phyloP scores from a whole-genome alignment of 2,113 vertebrate species.

The Canis aureus region DNA sequence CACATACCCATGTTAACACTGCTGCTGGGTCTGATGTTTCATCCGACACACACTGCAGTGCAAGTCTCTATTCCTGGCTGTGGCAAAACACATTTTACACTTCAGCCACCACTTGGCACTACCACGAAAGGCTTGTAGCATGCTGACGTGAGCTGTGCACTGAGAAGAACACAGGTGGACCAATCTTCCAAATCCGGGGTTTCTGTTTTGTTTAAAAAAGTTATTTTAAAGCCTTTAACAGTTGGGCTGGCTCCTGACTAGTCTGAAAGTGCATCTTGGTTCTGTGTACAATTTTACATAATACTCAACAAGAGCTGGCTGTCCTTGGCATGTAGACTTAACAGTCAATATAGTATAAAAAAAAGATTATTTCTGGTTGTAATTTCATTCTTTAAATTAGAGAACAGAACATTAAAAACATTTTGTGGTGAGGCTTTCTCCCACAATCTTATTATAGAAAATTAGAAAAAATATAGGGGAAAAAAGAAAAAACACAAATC shows the following conservation, averaged over 20 bases:
- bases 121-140: not conserved
- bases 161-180: not conserved
- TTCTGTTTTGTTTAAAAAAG: not conserved
- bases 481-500: not conserved
- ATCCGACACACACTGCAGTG: rapidly evolving
- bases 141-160: not conserved
- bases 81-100: not conserved
- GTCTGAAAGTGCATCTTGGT: not conserved
- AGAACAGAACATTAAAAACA: not conserved
- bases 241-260: not conserved
- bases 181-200: not conserved
- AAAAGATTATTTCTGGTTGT: not conserved
- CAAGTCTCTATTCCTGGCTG: not conserved
- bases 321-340: not conserved
- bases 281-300: not conserved
- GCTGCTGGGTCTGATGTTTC: not conserved
- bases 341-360: not conserved
- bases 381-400: not conserved
- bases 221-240: not conserved
- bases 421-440: not conserved
- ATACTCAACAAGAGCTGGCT: not conserved
- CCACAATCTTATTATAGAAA: not conserved
- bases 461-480: not conserved
- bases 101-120: too few relatives aligned
- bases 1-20: rapidly evolving